Base-by-base conservation (phyloP, 2,888 invertebrate genomes). In the Leucoma salicis region DNA sequence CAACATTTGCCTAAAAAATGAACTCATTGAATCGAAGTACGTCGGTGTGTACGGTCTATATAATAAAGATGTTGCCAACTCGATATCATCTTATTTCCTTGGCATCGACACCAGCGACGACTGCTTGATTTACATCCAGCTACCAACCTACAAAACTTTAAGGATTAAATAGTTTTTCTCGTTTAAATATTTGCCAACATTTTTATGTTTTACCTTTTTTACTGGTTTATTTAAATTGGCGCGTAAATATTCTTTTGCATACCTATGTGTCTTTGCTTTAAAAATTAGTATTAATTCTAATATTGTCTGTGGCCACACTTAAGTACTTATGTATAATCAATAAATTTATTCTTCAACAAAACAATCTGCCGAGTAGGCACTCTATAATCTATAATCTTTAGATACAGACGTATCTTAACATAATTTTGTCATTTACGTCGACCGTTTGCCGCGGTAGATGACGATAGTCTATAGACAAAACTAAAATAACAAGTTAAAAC, bases 21-120 rank as follows among this genome's bases (percentile, higher is more conserved):
- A n/a, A n/a, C n/a, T n/a, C n/a, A n/a, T n/a, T n/a, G n/a, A n/a
- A n/a, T n/a, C n/a, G n/a, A n/a, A n/a, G n/a, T n/a, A n/a, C n/a
- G 21, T 39, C 13, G 37, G 48, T 49, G 48, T 40, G 47, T 57
- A 59, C 51, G 51, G 45, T 57, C 60, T 62, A 46, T 48, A 66
- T 74, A 67, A 60, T 74, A 79, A 78, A 74, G 66, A 62, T 75
- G 81, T 78, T 87, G 88, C 87, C 87, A 87, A 82, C 82, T 78
- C 83, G 78, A 80, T 83, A 79, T 78, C 81, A 80, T 86, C 84
- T 87, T 85, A 81, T 87, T 86, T 82, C 82, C 75, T 88, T 88
- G 88, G 88, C 88, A 85, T 88, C 87, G 83, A 78, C 71, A 66
- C 76, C 63, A 53, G 57, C 68, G 78, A 80, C 82, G 75, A 78